Evolutionary conservation across 2,797 vertebrate genomes (phyloP).

Genomic region (Fundulus diaphanus): DNA sequence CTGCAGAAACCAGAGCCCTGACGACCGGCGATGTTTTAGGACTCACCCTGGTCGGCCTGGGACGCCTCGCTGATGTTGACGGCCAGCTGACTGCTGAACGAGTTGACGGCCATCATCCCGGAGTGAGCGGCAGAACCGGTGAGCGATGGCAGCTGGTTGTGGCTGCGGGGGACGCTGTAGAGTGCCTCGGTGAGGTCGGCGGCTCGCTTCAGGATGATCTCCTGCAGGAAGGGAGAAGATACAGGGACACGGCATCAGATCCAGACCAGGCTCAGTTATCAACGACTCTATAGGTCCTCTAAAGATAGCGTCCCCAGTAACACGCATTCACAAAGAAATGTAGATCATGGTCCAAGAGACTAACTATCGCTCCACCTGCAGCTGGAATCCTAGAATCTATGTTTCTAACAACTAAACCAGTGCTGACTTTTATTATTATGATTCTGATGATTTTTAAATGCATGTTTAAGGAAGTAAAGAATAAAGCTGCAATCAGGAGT

Average conservation of each 20-base stretch:
- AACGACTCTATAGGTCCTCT: no score
- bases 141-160: slow-evolving; percentile 89
- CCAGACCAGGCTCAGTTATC: background rate
- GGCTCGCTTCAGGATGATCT: slow-evolving; percentile 76
- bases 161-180: slow-evolving; percentile 91
- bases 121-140: slow-evolving; percentile 85
- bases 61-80: slow-evolving; percentile 90
- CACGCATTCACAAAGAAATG: background rate
- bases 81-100: slow-evolving; percentile 91
- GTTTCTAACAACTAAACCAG: background rate
- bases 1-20: background rate
- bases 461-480: background rate
- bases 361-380: no score
- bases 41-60: slow-evolving; percentile 90
- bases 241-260: background rate
- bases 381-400: no score
- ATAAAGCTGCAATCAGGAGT: background rate
- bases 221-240: slow-evolving; percentile 38
- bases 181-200: slow-evolving; percentile 79
- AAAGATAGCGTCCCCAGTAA: background rate
- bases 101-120: slow-evolving; percentile 90
- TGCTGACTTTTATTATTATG: background rate
- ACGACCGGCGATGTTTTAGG: no score
- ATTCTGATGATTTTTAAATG: background rate
- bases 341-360: background rate